These are phyloP conservation scores for Matsumyia berberina DNA, from an alignment of 2,888 invertebrate genomes.

Conservation along the genomic window DNA sequence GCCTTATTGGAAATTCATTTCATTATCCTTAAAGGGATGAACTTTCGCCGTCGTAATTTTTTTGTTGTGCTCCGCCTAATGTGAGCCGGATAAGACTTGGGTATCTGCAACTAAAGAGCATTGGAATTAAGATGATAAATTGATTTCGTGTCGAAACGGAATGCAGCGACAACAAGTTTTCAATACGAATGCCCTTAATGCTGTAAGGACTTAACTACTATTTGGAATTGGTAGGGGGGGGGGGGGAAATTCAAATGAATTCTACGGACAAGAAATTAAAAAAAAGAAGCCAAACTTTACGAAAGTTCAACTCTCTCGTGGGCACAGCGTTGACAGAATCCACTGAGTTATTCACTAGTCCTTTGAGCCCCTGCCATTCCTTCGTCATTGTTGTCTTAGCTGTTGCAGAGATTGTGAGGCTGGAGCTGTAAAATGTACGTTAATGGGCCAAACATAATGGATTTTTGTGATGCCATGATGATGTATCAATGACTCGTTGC, in stretches of 20 bases:
- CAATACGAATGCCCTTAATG: slow-evolving; percentile 10
- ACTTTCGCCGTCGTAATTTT: slow-evolving; percentile 18
- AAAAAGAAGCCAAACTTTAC: neutral
- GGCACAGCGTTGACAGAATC: neutral
- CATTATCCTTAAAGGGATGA: slow-evolving; percentile 30
- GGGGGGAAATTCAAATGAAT: neutral
- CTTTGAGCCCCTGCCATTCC: neutral
- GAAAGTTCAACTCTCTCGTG: slow-evolving; percentile 19
- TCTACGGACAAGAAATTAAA: slow-evolving; percentile 15
- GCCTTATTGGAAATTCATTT: slow-evolving; percentile 60
- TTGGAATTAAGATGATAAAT: slow-evolving; percentile 61
- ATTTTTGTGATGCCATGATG: neutral
- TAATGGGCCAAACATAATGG: neutral
- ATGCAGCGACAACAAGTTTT: slow-evolving; percentile 56
- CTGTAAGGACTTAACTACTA: slow-evolving; percentile 38
- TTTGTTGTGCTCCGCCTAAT: slow-evolving; percentile 2
- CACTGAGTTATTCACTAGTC: neutral
- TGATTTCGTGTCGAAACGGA: slow-evolving; percentile 41
- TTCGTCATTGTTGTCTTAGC: slow-evolving; percentile 1
- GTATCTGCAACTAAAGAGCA: slow-evolving; percentile 32
- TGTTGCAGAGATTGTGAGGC: neutral
- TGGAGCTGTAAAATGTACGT: neutral
- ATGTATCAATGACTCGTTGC: neutral
- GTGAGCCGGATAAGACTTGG: slow-evolving; percentile 13
- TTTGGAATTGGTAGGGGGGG: slow-evolving; percentile 6